phyloP scores from a whole-genome alignment of 2,888 invertebrate genomes.

The Folsomia candida region DNA sequence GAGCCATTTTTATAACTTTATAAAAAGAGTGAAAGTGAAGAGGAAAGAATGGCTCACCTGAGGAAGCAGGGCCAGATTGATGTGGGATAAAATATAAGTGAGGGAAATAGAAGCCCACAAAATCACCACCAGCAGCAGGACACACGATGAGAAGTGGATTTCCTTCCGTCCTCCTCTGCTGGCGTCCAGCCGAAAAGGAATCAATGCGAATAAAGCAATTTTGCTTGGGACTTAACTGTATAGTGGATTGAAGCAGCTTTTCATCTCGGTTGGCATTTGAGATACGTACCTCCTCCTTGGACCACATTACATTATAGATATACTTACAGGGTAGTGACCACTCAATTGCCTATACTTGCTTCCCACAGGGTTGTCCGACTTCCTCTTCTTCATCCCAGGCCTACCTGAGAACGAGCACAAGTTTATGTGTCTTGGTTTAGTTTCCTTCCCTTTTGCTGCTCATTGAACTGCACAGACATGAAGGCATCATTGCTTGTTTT shows the following conservation, averaged over 20 bases:
- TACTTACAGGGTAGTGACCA: no score
- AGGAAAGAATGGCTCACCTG: background rate
- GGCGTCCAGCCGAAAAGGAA: background rate
- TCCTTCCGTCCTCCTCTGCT: background rate
- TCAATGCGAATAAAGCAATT: background rate
- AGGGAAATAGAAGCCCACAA: background rate
- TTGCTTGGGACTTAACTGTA: background rate
- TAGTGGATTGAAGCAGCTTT: background rate
- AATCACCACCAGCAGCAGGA: background rate
- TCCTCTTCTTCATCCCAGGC: no score
- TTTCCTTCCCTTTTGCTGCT: no score
- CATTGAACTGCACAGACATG: background rate
- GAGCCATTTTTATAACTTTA: background rate
- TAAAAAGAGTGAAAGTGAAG: background rate
- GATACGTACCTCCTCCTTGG: no score
- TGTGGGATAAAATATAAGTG: background rate
- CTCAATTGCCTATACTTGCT: no score
- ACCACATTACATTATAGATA: no score
- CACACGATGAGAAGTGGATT: background rate
- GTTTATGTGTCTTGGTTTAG: no score
- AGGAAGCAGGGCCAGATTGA: background rate
- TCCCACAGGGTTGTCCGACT: no score
- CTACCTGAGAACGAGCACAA: no score
- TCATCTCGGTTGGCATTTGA: no score
- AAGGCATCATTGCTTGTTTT: background rate